A percentile compares a stretch with the other conserved stretches of the same genome.
These are phyloP conservation scores for Cryptoblepharus egeriae DNA, from an alignment of 2,797 vertebrate species.

Conservation along the genomic window DNA sequence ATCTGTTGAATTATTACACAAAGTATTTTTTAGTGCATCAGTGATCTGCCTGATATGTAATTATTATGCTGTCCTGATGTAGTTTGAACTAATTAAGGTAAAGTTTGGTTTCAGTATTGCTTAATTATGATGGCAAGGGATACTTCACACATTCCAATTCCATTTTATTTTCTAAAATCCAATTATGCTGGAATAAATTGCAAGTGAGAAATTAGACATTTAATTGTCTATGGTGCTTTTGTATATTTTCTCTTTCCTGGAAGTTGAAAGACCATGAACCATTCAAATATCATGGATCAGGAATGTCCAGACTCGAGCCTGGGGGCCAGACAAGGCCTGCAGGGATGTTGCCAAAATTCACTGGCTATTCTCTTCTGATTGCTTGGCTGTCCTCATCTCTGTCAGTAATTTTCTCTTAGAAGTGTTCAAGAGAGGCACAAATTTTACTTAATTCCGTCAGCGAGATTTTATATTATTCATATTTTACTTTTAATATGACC, in stretches of 20 bases:
- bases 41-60: slow-evolving; percentile 33
- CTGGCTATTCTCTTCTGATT: too few relatives aligned
- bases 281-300: background rate
- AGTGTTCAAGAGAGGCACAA: too few relatives aligned
- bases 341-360: too few relatives aligned
- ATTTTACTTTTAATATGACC: too few relatives aligned
- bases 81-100: slow-evolving; percentile 49
- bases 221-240: slow-evolving; percentile 4
- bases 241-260: slow-evolving; percentile 36
- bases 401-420: too few relatives aligned
- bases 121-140: slow-evolving; percentile 51
- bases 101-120: slow-evolving; percentile 43
- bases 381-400: too few relatives aligned
- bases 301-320: too few relatives aligned
- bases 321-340: too few relatives aligned
- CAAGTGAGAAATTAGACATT: slow-evolving; percentile 38
- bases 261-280: slow-evolving; percentile 21
- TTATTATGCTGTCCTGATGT: slow-evolving; percentile 38
- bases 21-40: slow-evolving; percentile 35
- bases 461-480: too few relatives aligned
- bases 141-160: slow-evolving; percentile 46
- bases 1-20: background rate
- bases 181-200: slow-evolving; percentile 47
- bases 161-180: slow-evolving; percentile 52
- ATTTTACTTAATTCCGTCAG: too few relatives aligned